Evolutionary conservation across 2,797 vertebrate genomes (phyloP).

Genomic region (Falco columbarius): DNA sequence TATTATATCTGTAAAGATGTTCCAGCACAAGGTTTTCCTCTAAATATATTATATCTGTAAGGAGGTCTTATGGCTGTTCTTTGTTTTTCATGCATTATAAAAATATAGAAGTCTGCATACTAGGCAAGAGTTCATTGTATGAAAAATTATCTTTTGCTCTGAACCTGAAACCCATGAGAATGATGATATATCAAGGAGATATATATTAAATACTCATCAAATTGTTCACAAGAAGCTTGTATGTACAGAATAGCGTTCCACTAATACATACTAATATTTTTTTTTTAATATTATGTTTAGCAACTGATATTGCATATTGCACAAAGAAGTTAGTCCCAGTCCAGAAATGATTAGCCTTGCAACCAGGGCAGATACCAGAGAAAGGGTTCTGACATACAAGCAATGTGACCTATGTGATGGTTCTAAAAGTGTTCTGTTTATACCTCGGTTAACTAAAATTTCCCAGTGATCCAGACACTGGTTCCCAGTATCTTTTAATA

Average conservation of each 20-base stretch:
- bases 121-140: not conserved
- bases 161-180: not conserved
- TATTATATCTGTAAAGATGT: not conserved
- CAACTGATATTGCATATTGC: not conserved
- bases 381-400: not conserved
- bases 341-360: not conserved
- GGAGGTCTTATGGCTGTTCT: not conserved
- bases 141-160: not conserved
- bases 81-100: not conserved
- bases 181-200: not conserved
- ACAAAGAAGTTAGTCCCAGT: not conserved
- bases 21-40: not conserved
- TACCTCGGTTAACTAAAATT: not conserved
- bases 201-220: fast-evolving
- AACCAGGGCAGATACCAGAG: not conserved
- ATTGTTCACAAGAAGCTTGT: not conserved
- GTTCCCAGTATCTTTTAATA: not conserved
- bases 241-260: not conserved
- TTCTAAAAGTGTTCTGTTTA: not conserved
- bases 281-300: not conserved
- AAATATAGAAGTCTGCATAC: not conserved
- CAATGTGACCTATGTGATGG: not conserved
- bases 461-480: not conserved
- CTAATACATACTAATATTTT: not conserved
- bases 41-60: not conserved